Base-by-base conservation (phyloP, 2,888 invertebrate species). In the Temnothorax rugatulus region DNA sequence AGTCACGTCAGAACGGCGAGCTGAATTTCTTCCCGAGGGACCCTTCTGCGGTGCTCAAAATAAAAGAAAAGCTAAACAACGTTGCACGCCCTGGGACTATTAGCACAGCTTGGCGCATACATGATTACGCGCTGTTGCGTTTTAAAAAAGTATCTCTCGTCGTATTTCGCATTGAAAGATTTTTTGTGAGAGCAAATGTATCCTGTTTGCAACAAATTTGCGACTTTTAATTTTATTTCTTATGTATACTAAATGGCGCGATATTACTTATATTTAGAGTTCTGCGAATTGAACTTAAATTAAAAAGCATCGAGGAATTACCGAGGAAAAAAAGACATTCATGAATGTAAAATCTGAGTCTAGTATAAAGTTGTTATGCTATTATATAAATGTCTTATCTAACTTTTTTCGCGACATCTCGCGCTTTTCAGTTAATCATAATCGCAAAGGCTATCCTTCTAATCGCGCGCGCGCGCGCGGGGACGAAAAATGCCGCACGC, bases 1-100 rank as follows among this genome's bases (percentile, higher is more conserved):
- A 8, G 18, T 74, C 11, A 25, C 38, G 57, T 38, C 18, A 25
- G 38, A 8, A 38, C 13, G n/a, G 25, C 57, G 18, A 44, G 54
- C 38, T 73, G 18, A 54, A 73, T 73, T 73, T 41, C 38, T 38
- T 18, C 73, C 38, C 21, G 18, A 57, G 18, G 44, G 18, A 57
- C 3, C 0, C 34, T 54, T 38, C 18, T 18, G 44, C 9, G 29
- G n/a, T 29, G 21, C n/a, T 66, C 25, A 18, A 66, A 25, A 66
- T 15, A 9, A 66, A 66, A 66, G 44, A 44, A 64, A n/a, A 8
- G 13, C 13, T 41, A 11, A 59, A 29, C 5, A 59, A 15, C n/a
- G 7, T 34, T 15, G n/a, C 13, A 11, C 61, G 41, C 38, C 11
- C 41, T 13, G 41, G n/a, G 41, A 41, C 11, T 38, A 54, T 71